Conservation (phyloP, 1,140 invertebrate species). For the Arctopsyche grandis region DNA sequence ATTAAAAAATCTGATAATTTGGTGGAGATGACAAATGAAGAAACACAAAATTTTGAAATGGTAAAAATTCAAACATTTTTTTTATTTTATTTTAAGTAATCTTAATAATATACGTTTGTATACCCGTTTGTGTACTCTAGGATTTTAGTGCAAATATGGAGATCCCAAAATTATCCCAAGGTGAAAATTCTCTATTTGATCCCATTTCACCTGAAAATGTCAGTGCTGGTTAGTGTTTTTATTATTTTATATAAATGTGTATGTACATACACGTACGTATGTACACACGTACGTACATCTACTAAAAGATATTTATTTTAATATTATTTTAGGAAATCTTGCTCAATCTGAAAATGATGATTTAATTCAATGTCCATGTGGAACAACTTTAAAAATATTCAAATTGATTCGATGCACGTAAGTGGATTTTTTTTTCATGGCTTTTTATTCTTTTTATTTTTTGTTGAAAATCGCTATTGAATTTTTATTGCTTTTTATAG, state of each 20-base stretch:
- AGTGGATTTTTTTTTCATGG: not conserved
- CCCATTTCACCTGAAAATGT: too few species aligned
- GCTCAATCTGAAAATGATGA: not conserved
- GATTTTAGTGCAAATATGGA: too few species aligned
- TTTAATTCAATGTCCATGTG: not conserved
- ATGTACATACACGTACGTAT: not conserved
- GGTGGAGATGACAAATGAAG: not conserved
- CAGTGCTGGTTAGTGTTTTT: not conserved
- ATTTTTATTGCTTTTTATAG: constrained; percentile 18
- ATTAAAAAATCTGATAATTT: not conserved
- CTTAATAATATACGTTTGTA: not conserved
- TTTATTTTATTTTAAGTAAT: constrained; percentile 4
- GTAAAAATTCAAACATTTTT: constrained; percentile 14
- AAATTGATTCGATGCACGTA: not conserved
- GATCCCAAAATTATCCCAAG: too few species aligned
- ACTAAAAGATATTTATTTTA: not conserved
- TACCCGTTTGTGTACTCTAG: not conserved
- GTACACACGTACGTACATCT: not conserved
- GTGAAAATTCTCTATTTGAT: too few species aligned
- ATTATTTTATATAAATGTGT: not conserved
- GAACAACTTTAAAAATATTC: not conserved
- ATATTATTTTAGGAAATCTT: not conserved
- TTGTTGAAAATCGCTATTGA: not conserved
- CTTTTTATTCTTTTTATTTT: not conserved
- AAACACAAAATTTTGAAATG: not conserved